Percentiles rank a stretch among this genome's conserved stretches.
Evolutionary conservation across 2,113 vertebrate genomes (phyloP).

Genomic region (Chiloscyllium plagiosum): DNA sequence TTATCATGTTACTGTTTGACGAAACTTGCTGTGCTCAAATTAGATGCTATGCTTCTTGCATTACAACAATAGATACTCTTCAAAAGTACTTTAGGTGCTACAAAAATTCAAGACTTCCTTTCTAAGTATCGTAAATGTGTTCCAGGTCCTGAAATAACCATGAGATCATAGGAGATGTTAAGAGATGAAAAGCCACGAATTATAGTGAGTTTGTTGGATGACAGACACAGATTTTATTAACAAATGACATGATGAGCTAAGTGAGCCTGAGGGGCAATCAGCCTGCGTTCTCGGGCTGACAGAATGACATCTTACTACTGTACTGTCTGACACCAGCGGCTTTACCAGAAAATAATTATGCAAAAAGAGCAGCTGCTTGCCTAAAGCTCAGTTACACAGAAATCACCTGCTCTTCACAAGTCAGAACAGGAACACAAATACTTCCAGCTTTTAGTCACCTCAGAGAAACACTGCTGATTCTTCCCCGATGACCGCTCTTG

Average conservation of each 20-base stretch:
- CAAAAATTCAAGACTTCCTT: neutral
- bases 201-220: neutral
- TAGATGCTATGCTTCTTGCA: neutral
- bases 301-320: neutral
- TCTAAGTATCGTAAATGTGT: neutral
- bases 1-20: neutral
- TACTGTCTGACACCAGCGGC: neutral
- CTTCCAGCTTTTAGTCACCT: neutral
- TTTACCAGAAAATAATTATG: conserved; percentile 12
- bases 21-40: neutral
- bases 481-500: too few species aligned
- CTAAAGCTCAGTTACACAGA: neutral
- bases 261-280: neutral
- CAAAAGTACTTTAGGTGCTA: neutral
- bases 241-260: neutral
- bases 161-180: too few species aligned
- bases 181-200: neutral
- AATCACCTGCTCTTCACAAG: neutral
- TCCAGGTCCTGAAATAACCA: neutral
- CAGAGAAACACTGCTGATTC: neutral
- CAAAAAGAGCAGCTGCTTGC: conserved; percentile 2
- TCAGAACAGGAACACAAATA: neutral
- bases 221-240: too few species aligned
- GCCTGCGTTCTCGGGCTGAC: neutral
- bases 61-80: neutral